A percentile compares a stretch with the other conserved stretches of the same genome.
Conservation (phyloP, 30 jellyfish, hydroid and myxozoan species). For the Turritopsis rubra region DNA sequence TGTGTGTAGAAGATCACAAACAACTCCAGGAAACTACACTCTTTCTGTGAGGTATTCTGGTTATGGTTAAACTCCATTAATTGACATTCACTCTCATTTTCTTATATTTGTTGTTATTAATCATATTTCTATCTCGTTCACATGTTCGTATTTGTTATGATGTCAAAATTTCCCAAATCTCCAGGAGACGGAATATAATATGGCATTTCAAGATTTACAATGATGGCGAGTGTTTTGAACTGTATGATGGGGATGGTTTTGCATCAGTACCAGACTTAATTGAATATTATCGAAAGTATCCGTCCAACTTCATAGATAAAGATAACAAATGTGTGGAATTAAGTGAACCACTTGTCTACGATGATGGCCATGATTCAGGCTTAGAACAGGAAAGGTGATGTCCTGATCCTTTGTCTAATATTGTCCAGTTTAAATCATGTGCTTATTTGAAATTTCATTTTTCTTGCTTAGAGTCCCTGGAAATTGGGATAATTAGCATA, state of each 20-base stretch:
- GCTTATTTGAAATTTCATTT: no score
- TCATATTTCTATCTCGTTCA: not conserved
- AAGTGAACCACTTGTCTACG: slow-evolving; percentile 39
- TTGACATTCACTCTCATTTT: no score
- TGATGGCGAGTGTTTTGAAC: slow-evolving; percentile 81
- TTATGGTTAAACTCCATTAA: no score
- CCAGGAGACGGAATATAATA: slow-evolving; percentile 49
- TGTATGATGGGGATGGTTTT: slow-evolving; percentile 84
- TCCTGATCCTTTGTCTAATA: not conserved
- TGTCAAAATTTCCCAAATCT: not conserved
- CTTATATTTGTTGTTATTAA: not conserved
- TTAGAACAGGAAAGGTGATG: slow-evolving; percentile 66
- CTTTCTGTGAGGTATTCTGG: slow-evolving; percentile 85
- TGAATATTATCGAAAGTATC: slow-evolving; percentile 49
- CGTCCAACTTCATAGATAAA: slow-evolving; percentile 49
- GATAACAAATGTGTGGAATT: slow-evolving; percentile 46
- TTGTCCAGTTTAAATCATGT: no score
- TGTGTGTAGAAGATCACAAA: slow-evolving; percentile 75
- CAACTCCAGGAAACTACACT: slow-evolving; percentile 91
- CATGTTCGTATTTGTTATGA: not conserved
- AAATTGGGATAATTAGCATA: no score
- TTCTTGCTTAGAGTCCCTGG: no score
- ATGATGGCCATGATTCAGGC: slow-evolving; percentile 42
- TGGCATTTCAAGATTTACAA: slow-evolving; percentile 58
- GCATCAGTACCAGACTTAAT: slow-evolving; percentile 92